phyloP scores from a whole-genome alignment of 2,888 invertebrate species.

The Cepaea hortensis region DNA sequence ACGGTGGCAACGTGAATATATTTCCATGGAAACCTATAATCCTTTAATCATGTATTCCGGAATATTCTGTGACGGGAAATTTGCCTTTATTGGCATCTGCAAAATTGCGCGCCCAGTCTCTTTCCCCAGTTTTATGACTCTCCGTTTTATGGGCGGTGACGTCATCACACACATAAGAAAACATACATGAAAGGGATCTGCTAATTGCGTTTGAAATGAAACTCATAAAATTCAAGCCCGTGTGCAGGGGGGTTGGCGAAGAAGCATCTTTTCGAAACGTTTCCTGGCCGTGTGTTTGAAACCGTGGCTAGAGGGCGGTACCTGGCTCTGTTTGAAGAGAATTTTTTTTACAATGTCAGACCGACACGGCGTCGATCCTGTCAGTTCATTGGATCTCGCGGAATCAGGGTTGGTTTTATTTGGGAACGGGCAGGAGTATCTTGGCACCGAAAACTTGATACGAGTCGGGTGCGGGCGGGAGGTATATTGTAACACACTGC shows the following conservation, averaged over 20 bases:
- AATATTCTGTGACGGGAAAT: neutral
- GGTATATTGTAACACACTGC: too few species aligned
- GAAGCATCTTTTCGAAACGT: neutral
- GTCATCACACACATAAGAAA: conserved; percentile 15
- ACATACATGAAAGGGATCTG: conserved; percentile 5
- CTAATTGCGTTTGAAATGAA: conserved; percentile 8
- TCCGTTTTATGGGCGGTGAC: conserved; percentile 17
- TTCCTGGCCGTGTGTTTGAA: neutral
- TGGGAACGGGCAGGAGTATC: neutral
- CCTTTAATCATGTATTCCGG: conserved; percentile 27
- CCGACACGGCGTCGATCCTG: neutral
- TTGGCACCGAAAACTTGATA: neutral
- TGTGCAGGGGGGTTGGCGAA: neutral
- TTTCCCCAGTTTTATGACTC: conserved; percentile 3
- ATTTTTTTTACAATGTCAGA: neutral
- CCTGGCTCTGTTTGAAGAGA: neutral
- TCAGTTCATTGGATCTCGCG: neutral
- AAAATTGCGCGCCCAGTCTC: neutral
- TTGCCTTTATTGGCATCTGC: conserved; percentile 17
- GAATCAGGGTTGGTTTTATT: neutral
- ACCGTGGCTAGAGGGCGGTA: neutral
- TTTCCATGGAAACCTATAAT: neutral
- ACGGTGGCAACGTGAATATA: conserved; percentile 12
- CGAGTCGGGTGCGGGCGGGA: too few species aligned
- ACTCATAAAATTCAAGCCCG: conserved; percentile 1